Evolutionary conservation across 2,888 invertebrate species (phyloP).

Genomic region (Corythucha ciliata): DNA sequence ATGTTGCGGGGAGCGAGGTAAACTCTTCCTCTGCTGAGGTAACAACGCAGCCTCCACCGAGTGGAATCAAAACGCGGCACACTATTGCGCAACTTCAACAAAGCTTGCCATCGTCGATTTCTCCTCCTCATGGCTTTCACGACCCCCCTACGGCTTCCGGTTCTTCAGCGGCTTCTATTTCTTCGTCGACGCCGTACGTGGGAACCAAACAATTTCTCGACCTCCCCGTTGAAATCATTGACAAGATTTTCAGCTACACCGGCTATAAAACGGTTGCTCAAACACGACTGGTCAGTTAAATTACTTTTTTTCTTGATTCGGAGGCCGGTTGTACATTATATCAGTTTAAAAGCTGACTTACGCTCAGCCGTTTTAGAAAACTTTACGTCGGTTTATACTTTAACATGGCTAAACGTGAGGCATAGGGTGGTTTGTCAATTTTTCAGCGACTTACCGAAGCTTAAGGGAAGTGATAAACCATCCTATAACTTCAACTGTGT

Average conservation of each 20-base stretch:
- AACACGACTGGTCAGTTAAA: slow-evolving; percentile 61
- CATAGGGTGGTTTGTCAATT: too few species aligned
- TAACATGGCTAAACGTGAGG: too few species aligned
- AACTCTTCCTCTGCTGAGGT: slow-evolving; percentile 17
- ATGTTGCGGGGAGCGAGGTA: slow-evolving; percentile 40
- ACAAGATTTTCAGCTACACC: slow-evolving; percentile 65
- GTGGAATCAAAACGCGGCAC: slow-evolving; percentile 29
- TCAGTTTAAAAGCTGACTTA: too few species aligned
- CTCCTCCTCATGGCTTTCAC: slow-evolving; percentile 3
- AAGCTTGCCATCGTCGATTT: slow-evolving; percentile 7
- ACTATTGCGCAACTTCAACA: slow-evolving; percentile 3
- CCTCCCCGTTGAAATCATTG: slow-evolving; percentile 68
- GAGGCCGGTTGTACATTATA: not conserved
- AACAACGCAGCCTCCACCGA: too few species aligned
- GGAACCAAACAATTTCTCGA: slow-evolving; percentile 49
- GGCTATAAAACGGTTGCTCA: slow-evolving; percentile 70
- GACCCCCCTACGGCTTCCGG: slow-evolving; percentile 4
- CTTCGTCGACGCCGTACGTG: not conserved
- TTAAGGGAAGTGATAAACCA: too few species aligned
- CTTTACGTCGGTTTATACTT: too few species aligned
- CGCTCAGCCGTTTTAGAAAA: too few species aligned
- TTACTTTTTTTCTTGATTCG: slow-evolving; percentile 1
- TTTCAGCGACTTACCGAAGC: too few species aligned
- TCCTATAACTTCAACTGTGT: too few species aligned
- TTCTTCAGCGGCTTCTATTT: slow-evolving; percentile 10